Conservation (phyloP, 2,113 vertebrate species). For the Mirounga angustirostris region DNA sequence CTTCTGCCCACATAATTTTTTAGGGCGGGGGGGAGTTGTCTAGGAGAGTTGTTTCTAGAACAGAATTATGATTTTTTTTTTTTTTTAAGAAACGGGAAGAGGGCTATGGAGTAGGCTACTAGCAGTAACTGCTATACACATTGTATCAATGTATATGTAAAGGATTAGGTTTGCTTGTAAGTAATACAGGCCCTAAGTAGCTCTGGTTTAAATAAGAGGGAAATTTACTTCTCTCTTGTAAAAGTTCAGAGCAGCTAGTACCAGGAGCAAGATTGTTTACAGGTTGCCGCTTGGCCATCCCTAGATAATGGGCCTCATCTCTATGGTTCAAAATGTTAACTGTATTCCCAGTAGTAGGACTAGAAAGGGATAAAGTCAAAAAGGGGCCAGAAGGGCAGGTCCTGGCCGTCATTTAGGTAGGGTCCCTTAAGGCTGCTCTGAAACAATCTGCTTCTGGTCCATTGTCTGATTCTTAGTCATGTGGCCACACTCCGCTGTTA, state of each 20-base stretch:
- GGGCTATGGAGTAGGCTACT: neutral
- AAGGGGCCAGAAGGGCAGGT: neutral
- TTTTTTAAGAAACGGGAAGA: neutral
- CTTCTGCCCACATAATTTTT: neutral
- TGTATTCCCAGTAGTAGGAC: neutral
- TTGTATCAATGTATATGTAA: neutral
- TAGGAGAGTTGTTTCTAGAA: neutral
- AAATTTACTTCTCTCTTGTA: neutral
- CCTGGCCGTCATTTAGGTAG: neutral
- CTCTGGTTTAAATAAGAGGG: neutral
- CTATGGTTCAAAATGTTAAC: neutral
- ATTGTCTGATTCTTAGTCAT: neutral
- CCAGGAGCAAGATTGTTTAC: neutral
- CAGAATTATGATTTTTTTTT: neutral
- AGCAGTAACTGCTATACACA: neutral
- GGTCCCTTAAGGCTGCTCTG: neutral
- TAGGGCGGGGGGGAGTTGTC: no score
- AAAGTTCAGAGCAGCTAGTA: neutral
- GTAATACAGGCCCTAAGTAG: neutral
- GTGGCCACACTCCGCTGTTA: neutral
- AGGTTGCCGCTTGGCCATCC: neutral
- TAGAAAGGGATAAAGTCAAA: neutral
- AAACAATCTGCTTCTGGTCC: neutral
- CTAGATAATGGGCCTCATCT: neutral
- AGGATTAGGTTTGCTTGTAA: neutral